phyloP scores from a whole-genome alignment of 1,140 invertebrate species.

The Caenorhabditis brenneri region DNA sequence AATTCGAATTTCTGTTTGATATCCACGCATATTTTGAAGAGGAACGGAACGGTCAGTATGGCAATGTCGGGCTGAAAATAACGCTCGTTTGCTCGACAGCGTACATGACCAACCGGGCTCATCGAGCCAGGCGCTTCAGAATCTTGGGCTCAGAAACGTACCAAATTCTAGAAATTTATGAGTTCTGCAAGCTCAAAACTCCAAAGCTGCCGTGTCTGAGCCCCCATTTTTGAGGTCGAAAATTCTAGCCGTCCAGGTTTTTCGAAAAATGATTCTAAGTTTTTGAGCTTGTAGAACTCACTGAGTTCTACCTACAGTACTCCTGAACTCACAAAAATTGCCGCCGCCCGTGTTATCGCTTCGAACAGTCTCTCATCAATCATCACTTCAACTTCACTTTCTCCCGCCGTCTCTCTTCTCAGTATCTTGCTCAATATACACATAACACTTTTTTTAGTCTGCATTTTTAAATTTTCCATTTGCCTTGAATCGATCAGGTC shows the following conservation, averaged over 20 bases:
- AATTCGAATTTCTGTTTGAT: neutral
- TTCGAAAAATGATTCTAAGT: too few relatives aligned
- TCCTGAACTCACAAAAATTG: neutral
- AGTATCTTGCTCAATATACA: neutral
- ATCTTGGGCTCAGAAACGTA: too few relatives aligned
- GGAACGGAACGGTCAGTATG: neutral
- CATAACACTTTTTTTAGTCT: neutral
- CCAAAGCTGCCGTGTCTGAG: too few relatives aligned
- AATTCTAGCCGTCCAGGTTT: too few relatives aligned
- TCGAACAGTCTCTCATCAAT: neutral
- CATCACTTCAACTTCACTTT: neutral
- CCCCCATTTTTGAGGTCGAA: too few relatives aligned
- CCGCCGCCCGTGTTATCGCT: neutral
- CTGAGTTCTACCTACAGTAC: neutral
- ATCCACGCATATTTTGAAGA: neutral
- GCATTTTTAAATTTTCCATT: neutral
- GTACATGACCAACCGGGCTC: too few relatives aligned
- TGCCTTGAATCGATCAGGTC: neutral
- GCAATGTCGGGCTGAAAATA: conserved; percentile 4
- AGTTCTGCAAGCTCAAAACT: too few relatives aligned
- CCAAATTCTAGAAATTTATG: too few relatives aligned
- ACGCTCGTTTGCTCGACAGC: too few relatives aligned
- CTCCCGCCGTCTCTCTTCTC: neutral
- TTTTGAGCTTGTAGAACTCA: too few relatives aligned
- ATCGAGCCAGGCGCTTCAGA: too few relatives aligned